Conservation (phyloP, 2,797 vertebrate species). For the Lithobates sylvaticus region DNA sequence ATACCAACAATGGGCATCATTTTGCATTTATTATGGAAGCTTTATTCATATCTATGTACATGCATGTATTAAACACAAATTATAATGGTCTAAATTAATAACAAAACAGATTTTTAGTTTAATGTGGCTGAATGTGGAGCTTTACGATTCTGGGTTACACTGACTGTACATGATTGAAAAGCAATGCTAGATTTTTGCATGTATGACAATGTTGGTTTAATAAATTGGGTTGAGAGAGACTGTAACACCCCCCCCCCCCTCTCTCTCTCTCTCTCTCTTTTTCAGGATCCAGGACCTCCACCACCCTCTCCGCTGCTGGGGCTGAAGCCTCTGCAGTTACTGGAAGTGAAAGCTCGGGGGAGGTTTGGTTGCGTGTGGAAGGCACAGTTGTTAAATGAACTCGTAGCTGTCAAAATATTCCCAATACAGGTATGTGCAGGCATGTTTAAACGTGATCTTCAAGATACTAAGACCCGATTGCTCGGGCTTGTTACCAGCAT, state of each 20-base stretch:
- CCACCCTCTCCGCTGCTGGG: constrained; percentile 91
- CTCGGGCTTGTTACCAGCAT: constrained; percentile 13
- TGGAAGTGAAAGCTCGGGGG: constrained; percentile 95
- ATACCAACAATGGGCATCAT: no score
- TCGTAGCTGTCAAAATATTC: constrained; percentile 97
- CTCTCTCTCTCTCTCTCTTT: background rate
- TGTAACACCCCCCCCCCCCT: background rate
- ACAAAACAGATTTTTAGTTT: background rate
- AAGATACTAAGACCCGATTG: background rate
- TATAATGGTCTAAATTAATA: background rate
- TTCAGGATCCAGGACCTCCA: constrained; percentile 90
- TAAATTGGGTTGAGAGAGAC: background rate
- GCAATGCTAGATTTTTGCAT: constrained; percentile 3
- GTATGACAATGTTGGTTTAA: background rate
- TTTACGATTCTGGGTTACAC: background rate
- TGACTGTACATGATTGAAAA: background rate
- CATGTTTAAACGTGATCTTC: constrained; percentile 14
- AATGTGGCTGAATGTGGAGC: background rate
- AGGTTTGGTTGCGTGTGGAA: constrained; percentile 98
- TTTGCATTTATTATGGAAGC: no score
- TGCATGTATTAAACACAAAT: no score
- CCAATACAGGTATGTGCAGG: constrained; percentile 87
- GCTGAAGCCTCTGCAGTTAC: constrained; percentile 92
- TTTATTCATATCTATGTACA: no score
- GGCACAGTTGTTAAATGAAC: constrained; percentile 92